phyloP scores from a whole-genome alignment of 2,113 vertebrate genomes.

The Microcebus griseorufus region DNA sequence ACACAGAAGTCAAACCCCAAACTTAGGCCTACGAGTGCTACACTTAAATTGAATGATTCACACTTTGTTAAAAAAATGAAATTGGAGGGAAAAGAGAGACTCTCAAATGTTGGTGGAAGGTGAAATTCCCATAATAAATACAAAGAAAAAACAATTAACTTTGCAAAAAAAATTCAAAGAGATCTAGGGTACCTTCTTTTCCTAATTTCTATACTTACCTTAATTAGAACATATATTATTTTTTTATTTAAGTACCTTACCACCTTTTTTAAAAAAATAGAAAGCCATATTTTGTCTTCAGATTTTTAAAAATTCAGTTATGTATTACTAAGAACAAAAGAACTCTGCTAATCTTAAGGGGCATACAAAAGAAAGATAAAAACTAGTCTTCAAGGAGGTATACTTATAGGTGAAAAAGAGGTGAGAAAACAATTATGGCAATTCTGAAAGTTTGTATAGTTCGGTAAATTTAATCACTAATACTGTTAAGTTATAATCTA shows the following conservation, averaged over 20 bases:
- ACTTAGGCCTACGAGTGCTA: not conserved
- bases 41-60: not conserved
- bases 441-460: conserved; percentile 20
- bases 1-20: not conserved
- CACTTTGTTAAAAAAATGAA: not conserved
- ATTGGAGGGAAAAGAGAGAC: not conserved
- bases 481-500: conserved; percentile 2
- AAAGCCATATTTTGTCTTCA: not conserved
- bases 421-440: not conserved
- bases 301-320: not conserved
- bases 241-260: not conserved
- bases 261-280: not conserved
- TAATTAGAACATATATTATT: not conserved
- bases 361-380: conserved; percentile 14
- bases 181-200: conserved; percentile 29
- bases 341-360: not conserved
- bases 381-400: conserved; percentile 6
- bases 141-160: conserved; percentile 3
- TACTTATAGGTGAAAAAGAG: not conserved
- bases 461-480: conserved; percentile 4
- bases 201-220: not conserved
- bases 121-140: conserved; percentile 2
- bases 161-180: not conserved
- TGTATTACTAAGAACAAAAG: conserved; percentile 25
- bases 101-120: not conserved